Conservation (phyloP, 2,113 vertebrate genomes). For the Pongo abelii region DNA sequence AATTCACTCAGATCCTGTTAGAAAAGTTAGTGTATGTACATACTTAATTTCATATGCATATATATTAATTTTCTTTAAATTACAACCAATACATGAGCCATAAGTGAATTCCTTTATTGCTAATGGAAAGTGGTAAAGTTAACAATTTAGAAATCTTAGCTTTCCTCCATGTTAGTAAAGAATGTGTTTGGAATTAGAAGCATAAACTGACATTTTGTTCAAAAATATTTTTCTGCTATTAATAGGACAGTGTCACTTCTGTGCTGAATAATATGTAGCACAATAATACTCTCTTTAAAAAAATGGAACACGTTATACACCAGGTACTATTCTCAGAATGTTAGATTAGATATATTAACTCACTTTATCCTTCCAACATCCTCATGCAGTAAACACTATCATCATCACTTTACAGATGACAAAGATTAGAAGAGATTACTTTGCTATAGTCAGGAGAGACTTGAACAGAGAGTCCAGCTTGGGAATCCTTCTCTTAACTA, state of each 20-base stretch:
- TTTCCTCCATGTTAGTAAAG: not conserved
- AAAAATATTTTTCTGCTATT: not conserved
- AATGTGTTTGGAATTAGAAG: not conserved
- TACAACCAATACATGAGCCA: not conserved
- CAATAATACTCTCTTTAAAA: not conserved
- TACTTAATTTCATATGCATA: not conserved
- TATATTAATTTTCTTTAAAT: constrained; percentile 19
- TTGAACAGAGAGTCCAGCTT: not conserved
- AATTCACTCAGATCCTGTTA: constrained; percentile 4
- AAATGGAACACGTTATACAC: not conserved
- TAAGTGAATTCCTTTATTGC: not conserved
- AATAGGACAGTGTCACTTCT: not conserved
- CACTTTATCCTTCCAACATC: not conserved
- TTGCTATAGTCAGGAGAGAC: not conserved
- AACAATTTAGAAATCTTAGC: not conserved
- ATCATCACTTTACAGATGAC: not conserved
- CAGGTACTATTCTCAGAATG: not conserved
- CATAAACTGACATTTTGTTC: not conserved
- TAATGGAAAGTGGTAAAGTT: not conserved
- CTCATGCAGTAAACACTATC: not conserved
- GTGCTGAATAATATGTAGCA: not conserved
- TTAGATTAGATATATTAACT: not conserved
- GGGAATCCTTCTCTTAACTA: not conserved
- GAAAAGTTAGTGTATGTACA: not conserved
- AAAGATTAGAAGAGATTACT: not conserved